These are phyloP conservation scores for Loxodonta africana DNA, from an alignment of 2,113 vertebrate genomes.

Conservation along the genomic window DNA sequence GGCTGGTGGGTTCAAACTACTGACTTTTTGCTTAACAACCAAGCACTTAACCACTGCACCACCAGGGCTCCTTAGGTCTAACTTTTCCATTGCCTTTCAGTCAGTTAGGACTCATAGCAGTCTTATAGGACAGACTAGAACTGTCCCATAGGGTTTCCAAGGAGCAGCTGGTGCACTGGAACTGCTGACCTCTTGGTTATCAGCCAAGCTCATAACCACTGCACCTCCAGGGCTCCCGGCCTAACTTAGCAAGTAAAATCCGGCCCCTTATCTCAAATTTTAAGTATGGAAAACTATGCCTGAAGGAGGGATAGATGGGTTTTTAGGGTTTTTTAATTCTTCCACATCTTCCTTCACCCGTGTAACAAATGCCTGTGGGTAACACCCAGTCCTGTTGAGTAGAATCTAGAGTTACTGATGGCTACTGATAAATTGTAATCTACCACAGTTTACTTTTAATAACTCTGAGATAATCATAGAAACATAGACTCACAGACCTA, in stretches of 20 bases:
- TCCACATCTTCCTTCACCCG: background rate
- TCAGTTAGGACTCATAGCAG: too few relatives aligned
- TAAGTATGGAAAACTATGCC: background rate
- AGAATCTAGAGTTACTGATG: background rate
- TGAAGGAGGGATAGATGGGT: background rate
- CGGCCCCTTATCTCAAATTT: background rate
- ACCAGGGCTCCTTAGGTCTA: background rate
- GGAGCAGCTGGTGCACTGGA: too few relatives aligned
- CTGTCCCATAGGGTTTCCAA: too few relatives aligned
- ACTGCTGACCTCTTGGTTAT: too few relatives aligned
- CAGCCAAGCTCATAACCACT: too few relatives aligned
- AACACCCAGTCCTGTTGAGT: background rate
- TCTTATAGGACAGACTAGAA: too few relatives aligned
- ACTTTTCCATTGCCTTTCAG: background rate
- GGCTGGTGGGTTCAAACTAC: too few relatives aligned
- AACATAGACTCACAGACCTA: background rate
- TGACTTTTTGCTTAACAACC: too few relatives aligned
- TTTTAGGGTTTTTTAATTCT: background rate
- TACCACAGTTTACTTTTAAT: background rate
- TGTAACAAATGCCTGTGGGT: background rate
- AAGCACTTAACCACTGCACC: too few relatives aligned
- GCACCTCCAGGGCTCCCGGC: background rate
- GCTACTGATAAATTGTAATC: background rate
- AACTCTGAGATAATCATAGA: background rate
- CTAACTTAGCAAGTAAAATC: background rate